phyloP scores from a whole-genome alignment of 2,888 invertebrate species.

The Protophormia terraenovae region DNA sequence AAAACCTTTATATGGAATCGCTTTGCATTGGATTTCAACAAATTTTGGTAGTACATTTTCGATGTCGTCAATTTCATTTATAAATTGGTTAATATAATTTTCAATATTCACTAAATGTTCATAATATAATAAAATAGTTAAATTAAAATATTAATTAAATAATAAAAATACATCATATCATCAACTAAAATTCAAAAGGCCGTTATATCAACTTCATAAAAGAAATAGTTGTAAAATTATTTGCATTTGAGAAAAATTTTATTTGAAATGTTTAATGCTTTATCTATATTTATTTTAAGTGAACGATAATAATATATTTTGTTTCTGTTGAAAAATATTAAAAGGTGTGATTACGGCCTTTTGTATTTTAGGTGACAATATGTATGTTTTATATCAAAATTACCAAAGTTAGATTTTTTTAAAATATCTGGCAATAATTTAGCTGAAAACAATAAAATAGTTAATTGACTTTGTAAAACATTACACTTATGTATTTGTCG shows the following conservation, averaged over 20 bases:
- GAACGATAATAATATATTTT: too few species aligned
- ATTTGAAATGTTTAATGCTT: too few species aligned
- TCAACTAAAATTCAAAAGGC: too few species aligned
- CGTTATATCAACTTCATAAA: too few species aligned
- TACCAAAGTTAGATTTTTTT: constrained; percentile 56
- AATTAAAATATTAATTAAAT: too few species aligned
- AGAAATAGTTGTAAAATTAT: too few species aligned
- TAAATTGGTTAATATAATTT: constrained; percentile 30
- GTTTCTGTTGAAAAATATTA: too few species aligned
- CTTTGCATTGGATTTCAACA: constrained; percentile 8
- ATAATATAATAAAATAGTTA: neutral
- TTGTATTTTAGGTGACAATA: too few species aligned
- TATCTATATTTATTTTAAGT: too few species aligned
- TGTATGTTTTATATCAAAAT: neutral
- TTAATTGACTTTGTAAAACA: neutral
- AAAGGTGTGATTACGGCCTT: too few species aligned
- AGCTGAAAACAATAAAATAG: constrained; percentile 19
- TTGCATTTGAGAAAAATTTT: too few species aligned
- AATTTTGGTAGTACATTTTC: neutral
- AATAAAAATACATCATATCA: too few species aligned
- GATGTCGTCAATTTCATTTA: constrained; percentile 26
- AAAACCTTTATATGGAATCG: constrained; percentile 63
- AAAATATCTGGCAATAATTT: constrained; percentile 46
- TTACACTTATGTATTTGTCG: neutral
- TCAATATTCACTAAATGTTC: constrained; percentile 32